Evolutionary conservation across 2,797 vertebrate genomes (phyloP).

Genomic region (Chelonia mydas): DNA sequence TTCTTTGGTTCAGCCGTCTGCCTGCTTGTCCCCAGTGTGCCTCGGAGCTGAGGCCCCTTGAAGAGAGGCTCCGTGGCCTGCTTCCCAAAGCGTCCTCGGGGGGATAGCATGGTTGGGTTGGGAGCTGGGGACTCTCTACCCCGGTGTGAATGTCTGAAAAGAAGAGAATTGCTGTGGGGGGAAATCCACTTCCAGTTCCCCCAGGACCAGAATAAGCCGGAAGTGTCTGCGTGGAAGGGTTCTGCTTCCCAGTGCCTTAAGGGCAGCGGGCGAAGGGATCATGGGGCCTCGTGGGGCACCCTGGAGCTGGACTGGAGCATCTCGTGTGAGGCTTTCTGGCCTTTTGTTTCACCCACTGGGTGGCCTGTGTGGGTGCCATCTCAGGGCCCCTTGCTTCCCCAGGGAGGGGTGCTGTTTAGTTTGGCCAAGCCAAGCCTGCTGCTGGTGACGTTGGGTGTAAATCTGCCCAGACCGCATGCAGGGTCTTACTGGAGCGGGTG

Average conservation of each 20-base stretch:
- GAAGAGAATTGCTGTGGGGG: too few relatives aligned
- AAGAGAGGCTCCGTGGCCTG: not conserved
- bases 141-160: too few relatives aligned
- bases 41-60: not conserved
- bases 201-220: not conserved
- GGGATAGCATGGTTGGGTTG: too few relatives aligned
- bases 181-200: not conserved
- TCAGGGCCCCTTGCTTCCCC: too few relatives aligned
- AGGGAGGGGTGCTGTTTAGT: too few relatives aligned
- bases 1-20: not conserved
- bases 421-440: too few relatives aligned
- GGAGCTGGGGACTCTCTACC: not conserved
- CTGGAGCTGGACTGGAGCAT: not conserved
- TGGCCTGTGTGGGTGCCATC: too few relatives aligned
- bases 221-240: not conserved
- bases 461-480: not conserved
- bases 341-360: too few relatives aligned
- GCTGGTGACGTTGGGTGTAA: not conserved
- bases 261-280: too few relatives aligned
- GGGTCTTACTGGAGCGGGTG: not conserved
- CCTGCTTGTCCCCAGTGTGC: not conserved
- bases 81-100: not conserved
- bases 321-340: not conserved
- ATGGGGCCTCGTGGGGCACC: not conserved
- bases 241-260: accelerated